Evolutionary conservation across 35 echinoderm and acorn worm genomes (phyloP), one percentile per base, ranked within the genome.

Genomic region (Lytechinus pictus): DNA sequence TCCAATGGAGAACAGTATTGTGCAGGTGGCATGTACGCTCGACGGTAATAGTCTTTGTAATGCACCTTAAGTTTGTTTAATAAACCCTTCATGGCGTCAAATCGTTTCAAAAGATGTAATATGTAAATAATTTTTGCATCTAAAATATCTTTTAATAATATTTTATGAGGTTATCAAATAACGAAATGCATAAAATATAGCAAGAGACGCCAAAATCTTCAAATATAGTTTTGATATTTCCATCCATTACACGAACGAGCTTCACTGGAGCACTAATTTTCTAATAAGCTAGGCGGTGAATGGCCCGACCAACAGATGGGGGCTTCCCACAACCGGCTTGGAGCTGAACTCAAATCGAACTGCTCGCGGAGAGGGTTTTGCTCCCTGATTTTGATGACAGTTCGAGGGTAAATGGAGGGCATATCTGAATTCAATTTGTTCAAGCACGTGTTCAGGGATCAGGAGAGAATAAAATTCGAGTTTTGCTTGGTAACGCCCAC

Each of bases 11-110:
- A 44, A 54, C 52, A 90, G 28, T 52, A 44, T 21, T 10, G 29
- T 27, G 88, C 29, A 90, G 29, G 88, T 52, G 88, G 88, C 88
- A 90, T 90, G 9, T 90, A 90, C 7, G 88, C 88, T 52, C 88
- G 88, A 54, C 88, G 88, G 44, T 90, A 90, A 16, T 52, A 90
- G 16, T 90, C 88, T 54, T 90, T 54, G 52, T 90, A 90, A 33
- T 90, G 88, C 29, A 9, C 88, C 88, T 90, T 90, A 90, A 33
- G 9, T 52, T 90, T 90, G 9, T 90, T 90, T 52, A 90, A 90
- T 90, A 90, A 90, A 4, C 52, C 52, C 88, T 52, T 54, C 88
- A 90, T 90, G 28, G 88, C n/a, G 19, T 90, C 8, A 90, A 14
- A n/a, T 90, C 24, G 13, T 52, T 44, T 8, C 6, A 44, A 90